Percentiles rank a stretch among this genome's conserved stretches.
phyloP scores from a whole-genome alignment of 1,140 invertebrate species.

The Drosophila nikananu region DNA sequence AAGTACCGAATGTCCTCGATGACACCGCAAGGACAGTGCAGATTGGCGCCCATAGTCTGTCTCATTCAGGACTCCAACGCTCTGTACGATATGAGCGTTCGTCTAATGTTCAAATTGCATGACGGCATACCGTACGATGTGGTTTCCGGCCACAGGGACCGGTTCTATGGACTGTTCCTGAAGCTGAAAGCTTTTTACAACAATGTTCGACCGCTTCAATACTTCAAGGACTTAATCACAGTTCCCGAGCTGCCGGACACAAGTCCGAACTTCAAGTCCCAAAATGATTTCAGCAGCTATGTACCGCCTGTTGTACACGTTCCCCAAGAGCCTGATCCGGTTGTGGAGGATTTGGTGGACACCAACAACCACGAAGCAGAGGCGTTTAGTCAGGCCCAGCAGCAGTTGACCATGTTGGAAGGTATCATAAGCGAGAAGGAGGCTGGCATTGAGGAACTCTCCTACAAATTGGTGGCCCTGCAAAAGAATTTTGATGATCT shows the following conservation, averaged over 20 bases:
- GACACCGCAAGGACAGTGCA: conserved; percentile 98
- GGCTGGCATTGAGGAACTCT: conserved; percentile 93
- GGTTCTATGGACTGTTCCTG: conserved; percentile 96
- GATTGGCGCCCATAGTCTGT: conserved; percentile 97
- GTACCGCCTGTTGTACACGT: conserved; percentile 97
- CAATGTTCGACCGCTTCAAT: conserved; percentile 96
- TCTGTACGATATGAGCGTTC: conserved; percentile 98
- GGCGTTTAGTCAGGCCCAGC: conserved; percentile 39
- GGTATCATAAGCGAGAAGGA: conserved; percentile 88
- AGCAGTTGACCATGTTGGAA: conserved; percentile 68
- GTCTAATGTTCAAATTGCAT: conserved; percentile 98
- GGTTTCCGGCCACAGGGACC: conserved; percentile 94
- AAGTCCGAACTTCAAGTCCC: conserved; percentile 97
- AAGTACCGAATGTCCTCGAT: conserved; percentile 98
- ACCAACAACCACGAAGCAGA: conserved; percentile 56
- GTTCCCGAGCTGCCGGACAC: conserved; percentile 96
- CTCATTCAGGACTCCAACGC: conserved; percentile 99
- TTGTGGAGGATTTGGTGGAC: conserved; percentile 89
- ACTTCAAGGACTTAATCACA: conserved; percentile 98
- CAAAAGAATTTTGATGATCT: conserved; percentile 55
- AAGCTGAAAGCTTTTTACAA: conserved; percentile 97
- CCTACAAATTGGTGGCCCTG: conserved; percentile 89
- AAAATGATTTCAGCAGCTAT: conserved; percentile 96
- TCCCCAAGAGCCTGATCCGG: conserved; percentile 88
- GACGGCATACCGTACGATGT: conserved; percentile 95